Evolutionary conservation across 2,113 vertebrate species (phyloP).

Genomic region (Willisornis vidua): DNA sequence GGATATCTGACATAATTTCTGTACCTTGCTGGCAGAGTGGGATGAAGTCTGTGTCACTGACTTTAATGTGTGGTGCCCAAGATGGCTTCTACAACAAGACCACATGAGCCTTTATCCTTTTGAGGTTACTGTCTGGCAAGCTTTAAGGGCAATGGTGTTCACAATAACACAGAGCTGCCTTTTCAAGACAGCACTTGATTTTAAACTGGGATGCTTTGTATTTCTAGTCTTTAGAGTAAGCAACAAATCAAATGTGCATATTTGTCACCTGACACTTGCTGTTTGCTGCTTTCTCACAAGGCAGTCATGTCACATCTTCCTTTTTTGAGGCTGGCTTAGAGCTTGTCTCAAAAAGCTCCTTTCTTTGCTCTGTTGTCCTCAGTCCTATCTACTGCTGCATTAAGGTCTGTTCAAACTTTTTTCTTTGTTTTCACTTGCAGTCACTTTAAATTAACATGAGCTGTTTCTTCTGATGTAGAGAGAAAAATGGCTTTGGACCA

Average conservation of each 20-base stretch:
- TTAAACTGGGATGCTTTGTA: background rate
- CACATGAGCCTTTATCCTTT: fast-evolving
- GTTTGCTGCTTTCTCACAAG: background rate
- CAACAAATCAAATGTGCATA: background rate
- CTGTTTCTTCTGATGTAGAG: background rate
- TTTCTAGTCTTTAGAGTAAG: background rate
- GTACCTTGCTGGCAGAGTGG: background rate
- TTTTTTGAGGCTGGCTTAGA: background rate
- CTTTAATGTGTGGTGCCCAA: background rate
- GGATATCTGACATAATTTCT: background rate
- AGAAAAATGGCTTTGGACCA: fast-evolving
- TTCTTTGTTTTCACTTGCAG: background rate
- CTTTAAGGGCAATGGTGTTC: background rate
- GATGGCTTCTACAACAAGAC: background rate
- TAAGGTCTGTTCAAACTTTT: background rate
- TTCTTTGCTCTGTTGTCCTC: background rate
- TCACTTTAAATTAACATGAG: background rate
- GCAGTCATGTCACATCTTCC: background rate
- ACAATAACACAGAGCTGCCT: background rate
- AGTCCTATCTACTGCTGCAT: background rate
- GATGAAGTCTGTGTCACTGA: background rate
- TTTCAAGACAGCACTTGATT: background rate
- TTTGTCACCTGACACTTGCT: background rate
- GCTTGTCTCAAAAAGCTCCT: background rate
- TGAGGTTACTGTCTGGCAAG: background rate